Evolutionary conservation across 2,888 invertebrate species (phyloP).

Genomic region (Prosapia bicincta): DNA sequence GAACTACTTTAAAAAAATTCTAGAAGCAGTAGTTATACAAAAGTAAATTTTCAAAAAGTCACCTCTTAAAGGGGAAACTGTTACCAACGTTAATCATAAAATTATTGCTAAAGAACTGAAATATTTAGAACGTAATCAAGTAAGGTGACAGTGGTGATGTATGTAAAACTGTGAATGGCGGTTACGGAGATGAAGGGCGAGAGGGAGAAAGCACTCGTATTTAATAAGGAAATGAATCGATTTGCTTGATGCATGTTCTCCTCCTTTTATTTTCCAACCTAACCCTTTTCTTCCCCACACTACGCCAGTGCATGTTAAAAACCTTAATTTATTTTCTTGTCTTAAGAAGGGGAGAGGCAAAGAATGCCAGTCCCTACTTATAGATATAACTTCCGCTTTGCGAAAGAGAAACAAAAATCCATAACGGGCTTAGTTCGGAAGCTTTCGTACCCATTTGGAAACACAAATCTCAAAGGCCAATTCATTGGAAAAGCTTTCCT

Average conservation of each 20-base stretch:
- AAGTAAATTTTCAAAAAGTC: too few species aligned
- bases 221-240: conserved; percentile 39
- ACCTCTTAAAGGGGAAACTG: too few species aligned
- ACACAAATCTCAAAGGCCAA: not conserved
- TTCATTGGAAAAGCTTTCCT: not conserved
- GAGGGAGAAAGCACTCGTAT: conserved; percentile 29
- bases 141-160: not conserved
- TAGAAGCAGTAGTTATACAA: too few species aligned
- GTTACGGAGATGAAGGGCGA: not conserved
- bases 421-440: not conserved
- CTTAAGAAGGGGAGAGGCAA: conserved; percentile 23
- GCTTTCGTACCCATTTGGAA: not conserved
- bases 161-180: not conserved
- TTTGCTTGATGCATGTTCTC: conserved; percentile 55
- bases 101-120: too few species aligned
- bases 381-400: conserved; percentile 2
- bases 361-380: conserved; percentile 21
- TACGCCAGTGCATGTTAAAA: conserved; percentile 25
- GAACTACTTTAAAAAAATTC: too few species aligned
- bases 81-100: too few species aligned
- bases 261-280: conserved; percentile 44
- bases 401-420: not conserved
- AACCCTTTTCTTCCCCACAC: conserved; percentile 18
- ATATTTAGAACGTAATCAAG: not conserved
- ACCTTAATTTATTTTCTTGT: conserved; percentile 29